Conservation (phyloP, 2,797 vertebrate genomes). For the Phoeniculus purpureus region DNA sequence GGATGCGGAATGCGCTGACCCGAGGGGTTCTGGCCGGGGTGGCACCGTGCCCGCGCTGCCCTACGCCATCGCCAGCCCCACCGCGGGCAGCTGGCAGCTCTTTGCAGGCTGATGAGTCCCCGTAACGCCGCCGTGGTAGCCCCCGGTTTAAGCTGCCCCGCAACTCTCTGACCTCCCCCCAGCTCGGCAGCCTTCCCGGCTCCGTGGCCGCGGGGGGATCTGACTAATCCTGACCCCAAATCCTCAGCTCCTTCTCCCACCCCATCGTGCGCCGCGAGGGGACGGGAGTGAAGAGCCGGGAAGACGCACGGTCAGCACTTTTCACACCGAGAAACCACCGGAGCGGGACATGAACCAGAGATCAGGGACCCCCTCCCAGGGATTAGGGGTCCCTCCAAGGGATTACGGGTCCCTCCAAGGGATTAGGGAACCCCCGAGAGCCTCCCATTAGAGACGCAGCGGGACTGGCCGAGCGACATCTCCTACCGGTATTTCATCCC, state of each 20-base stretch:
- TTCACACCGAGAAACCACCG: not conserved
- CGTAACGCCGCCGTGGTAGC: not conserved
- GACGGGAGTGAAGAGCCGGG: not conserved
- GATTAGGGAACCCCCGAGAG: not conserved
- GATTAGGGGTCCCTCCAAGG: too few species aligned
- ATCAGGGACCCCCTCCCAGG: too few species aligned
- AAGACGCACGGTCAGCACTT: constrained; percentile 7
- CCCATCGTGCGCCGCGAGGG: not conserved
- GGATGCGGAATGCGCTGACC: accelerated
- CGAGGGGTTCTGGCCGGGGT: accelerated
- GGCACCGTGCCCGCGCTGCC: accelerated
- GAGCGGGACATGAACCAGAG: not conserved
- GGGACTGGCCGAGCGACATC: not conserved
- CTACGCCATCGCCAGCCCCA: not conserved
- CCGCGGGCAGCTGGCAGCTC: not conserved
- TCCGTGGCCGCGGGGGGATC: not conserved
- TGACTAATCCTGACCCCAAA: not conserved
- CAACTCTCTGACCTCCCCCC: not conserved
- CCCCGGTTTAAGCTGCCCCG: accelerated
- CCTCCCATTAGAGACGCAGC: not conserved
- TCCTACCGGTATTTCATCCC: constrained; percentile 98
- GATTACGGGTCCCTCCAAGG: too few species aligned
- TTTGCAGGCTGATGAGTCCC: not conserved
- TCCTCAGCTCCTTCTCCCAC: not conserved
- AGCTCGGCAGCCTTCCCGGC: not conserved